Percentiles rank a stretch among this genome's conserved stretches.
Conservation (phyloP, 2,888 invertebrate species). For the Cosmorhoe ocellata region DNA sequence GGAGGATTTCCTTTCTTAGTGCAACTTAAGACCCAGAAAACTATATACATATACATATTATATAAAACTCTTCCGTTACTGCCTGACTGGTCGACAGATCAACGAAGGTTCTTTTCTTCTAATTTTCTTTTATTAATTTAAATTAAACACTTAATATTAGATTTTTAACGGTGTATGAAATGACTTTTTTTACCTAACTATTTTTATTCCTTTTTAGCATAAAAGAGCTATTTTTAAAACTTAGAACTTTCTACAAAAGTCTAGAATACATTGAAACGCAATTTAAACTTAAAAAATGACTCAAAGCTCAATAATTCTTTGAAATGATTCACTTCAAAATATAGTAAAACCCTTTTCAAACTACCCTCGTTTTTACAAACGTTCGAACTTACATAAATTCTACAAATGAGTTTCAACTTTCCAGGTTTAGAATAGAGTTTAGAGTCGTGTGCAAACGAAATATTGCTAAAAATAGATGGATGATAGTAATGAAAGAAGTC, state of each 20-base stretch:
- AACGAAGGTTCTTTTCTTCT: too few species aligned
- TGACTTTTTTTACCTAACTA: too few species aligned
- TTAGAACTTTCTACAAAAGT: not conserved
- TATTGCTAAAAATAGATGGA: slow-evolving; percentile 36
- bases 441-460: not conserved
- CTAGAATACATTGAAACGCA: not conserved
- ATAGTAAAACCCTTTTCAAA: slow-evolving; percentile 47
- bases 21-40: too few species aligned
- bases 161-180: too few species aligned
- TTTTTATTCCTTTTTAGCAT: too few species aligned
- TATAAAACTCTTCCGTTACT: too few species aligned
- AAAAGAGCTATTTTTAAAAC: not conserved
- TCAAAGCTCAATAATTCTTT: slow-evolving; percentile 21
- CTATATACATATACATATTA: too few species aligned
- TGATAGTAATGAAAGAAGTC: slow-evolving; percentile 68
- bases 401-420: slow-evolving; percentile 6
- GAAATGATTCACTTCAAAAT: slow-evolving; percentile 57
- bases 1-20: too few species aligned
- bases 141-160: too few species aligned
- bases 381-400: slow-evolving; percentile 4
- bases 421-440: slow-evolving; percentile 5
- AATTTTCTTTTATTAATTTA: too few species aligned
- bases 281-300: not conserved
- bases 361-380: slow-evolving; percentile 31
- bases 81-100: too few species aligned